Conservation (phyloP, 2,888 invertebrate species). For the Dryococelus australis region DNA sequence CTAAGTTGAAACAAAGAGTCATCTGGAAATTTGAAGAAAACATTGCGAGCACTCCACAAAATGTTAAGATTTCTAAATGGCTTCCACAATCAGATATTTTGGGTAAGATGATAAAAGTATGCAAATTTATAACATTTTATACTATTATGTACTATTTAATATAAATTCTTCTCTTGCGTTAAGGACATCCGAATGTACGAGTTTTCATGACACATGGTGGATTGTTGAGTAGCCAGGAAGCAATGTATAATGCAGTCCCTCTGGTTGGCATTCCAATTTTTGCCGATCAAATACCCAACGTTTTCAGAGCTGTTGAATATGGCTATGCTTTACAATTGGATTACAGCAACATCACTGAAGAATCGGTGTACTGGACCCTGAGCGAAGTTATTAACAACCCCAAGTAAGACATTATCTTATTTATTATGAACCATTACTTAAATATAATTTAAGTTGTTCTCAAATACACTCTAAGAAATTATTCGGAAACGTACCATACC, state of each 20-base stretch:
- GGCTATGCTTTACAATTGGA: slow-evolving; percentile 57
- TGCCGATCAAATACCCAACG: slow-evolving; percentile 54
- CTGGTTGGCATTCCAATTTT: slow-evolving; percentile 40
- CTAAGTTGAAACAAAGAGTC: slow-evolving; percentile 24
- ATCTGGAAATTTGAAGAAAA: no score
- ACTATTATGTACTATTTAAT: slow-evolving; percentile 54
- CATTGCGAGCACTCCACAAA: slow-evolving; percentile 43
- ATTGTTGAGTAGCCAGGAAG: slow-evolving; percentile 59
- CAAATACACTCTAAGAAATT: no score
- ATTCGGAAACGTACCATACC: no score
- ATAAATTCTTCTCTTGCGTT: slow-evolving; percentile 45
- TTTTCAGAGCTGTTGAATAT: slow-evolving; percentile 55
- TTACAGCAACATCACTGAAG: slow-evolving; percentile 46
- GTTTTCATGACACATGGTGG: slow-evolving; percentile 69
- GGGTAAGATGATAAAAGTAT: slow-evolving; percentile 54
- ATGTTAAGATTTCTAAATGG: slow-evolving; percentile 46
- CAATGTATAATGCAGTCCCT: slow-evolving; percentile 40
- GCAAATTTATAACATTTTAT: neutral
- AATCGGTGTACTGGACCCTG: slow-evolving; percentile 52
- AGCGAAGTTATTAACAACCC: slow-evolving; percentile 54
- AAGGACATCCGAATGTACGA: slow-evolving; percentile 62
- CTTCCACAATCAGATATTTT: slow-evolving; percentile 53
- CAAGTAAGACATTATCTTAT: slow-evolving; percentile 28
- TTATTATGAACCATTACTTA: no score
- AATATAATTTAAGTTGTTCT: no score